A percentile compares a stretch with the other conserved stretches of the same genome.
phyloP scores from a whole-genome alignment of 2,888 invertebrate species.

The Selenia dentaria region DNA sequence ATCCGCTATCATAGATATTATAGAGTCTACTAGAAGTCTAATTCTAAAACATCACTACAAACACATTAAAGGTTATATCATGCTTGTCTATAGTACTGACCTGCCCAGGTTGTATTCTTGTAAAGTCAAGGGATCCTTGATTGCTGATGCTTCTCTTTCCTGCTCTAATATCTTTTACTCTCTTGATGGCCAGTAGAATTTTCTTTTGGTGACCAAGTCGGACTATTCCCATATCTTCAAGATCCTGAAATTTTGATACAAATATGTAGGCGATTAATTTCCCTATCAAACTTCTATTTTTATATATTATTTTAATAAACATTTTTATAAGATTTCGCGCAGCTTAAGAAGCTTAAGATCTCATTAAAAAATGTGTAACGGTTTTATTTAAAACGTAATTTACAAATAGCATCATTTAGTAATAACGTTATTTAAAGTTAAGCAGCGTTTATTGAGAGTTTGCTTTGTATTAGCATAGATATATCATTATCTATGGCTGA shows the following conservation, averaged over 20 bases:
- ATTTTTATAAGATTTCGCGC: too few relatives aligned
- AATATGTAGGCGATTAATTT: too few relatives aligned
- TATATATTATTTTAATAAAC: too few relatives aligned
- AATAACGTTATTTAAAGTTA: too few relatives aligned
- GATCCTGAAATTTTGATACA: constrained; percentile 88
- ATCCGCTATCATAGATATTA: constrained; percentile 54
- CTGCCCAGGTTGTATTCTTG: constrained; percentile 76
- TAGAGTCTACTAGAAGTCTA: constrained; percentile 24
- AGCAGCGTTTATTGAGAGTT: too few relatives aligned
- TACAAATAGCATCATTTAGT: too few relatives aligned
- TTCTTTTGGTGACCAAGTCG: constrained; percentile 99
- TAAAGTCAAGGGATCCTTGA: constrained; percentile 77
- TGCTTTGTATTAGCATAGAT: too few relatives aligned
- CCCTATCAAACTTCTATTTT: too few relatives aligned
- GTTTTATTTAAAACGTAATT: too few relatives aligned
- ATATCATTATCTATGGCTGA: too few relatives aligned
- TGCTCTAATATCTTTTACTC: constrained; percentile 96
- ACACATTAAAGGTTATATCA: constrained; percentile 40
- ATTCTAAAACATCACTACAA: constrained; percentile 78
- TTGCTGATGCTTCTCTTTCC: constrained; percentile 89
- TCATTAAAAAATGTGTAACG: too few relatives aligned
- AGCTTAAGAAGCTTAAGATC: too few relatives aligned
- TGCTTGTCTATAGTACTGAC: constrained; percentile 56
- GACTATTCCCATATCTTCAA: constrained; percentile 98
- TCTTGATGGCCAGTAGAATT: constrained; percentile 97